phyloP scores from a whole-genome alignment of 2,113 vertebrate species.

The Lagenorhynchus albirostris region DNA sequence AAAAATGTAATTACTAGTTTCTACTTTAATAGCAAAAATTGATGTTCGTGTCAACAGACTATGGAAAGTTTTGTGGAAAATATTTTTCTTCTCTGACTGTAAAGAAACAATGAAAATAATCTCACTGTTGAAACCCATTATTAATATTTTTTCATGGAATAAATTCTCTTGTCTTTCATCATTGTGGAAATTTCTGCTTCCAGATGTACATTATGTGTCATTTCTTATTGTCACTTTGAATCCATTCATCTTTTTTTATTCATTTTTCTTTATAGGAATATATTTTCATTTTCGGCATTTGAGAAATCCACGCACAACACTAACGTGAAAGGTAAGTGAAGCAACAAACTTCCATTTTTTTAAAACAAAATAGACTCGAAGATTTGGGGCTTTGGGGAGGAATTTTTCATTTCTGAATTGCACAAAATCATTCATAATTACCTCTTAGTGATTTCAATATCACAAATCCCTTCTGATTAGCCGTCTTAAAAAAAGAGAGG shows the following conservation, averaged over 20 bases:
- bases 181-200: not conserved
- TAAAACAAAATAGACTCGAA: constrained; percentile 55
- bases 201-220: not conserved
- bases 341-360: constrained; percentile 56
- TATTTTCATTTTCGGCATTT: constrained; percentile 34
- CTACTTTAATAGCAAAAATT: constrained; percentile 53
- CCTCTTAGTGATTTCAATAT: constrained; percentile 71
- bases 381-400: constrained; percentile 21
- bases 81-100: not conserved
- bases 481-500: constrained; percentile 46
- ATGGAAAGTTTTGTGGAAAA: constrained; percentile 21
- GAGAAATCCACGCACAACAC: not conserved
- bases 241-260: constrained; percentile 26
- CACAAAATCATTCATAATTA: constrained; percentile 71
- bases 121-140: not conserved
- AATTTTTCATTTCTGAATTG: constrained; percentile 65
- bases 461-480: constrained; percentile 76
- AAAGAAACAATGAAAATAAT: constrained; percentile 8
- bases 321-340: not conserved
- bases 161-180: not conserved
- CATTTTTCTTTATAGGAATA: constrained; percentile 1
- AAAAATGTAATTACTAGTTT: constrained; percentile 64
- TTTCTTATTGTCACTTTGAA: constrained; percentile 35
- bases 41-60: not conserved
- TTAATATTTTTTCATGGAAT: constrained; percentile 36